Evolutionary conservation across 2,797 vertebrate genomes (phyloP).

Genomic region (Euthynnus affinis): DNA sequence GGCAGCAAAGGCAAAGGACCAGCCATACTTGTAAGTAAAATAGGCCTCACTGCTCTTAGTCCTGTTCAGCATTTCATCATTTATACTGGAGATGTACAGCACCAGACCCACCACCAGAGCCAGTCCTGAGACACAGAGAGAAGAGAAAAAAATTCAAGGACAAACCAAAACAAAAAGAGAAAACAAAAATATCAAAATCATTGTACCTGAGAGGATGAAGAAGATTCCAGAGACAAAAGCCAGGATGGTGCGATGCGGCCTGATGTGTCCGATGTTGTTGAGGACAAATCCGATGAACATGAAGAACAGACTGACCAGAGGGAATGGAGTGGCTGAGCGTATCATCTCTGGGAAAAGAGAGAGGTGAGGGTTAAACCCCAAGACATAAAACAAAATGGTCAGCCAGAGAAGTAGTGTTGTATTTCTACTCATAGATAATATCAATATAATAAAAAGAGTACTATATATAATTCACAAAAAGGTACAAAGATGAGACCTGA

Average conservation of each 20-base stretch:
- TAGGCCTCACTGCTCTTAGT: conserved; percentile 89
- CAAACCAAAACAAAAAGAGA: background rate
- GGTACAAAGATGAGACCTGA: background rate
- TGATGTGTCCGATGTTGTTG: conserved; percentile 93
- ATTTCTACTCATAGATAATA: background rate
- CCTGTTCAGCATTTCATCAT: conserved; percentile 92
- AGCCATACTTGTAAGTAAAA: conserved; percentile 92
- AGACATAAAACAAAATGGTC: background rate
- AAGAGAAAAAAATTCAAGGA: background rate
- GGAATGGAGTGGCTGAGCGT: conserved; percentile 95
- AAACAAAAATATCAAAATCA: background rate
- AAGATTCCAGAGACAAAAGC: conserved; percentile 97
- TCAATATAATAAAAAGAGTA: too few relatives aligned
- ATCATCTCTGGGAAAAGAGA: conserved; percentile 90
- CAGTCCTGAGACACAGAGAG: conserved; percentile 74
- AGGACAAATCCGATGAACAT: conserved; percentile 97
- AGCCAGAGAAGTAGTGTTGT: background rate
- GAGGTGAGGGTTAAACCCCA: background rate
- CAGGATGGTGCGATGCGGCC: conserved; percentile 93
- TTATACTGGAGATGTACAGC: conserved; percentile 94
- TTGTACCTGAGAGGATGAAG: conserved; percentile 93
- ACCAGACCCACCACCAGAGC: conserved; percentile 92
- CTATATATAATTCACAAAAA: background rate
- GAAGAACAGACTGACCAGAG: conserved; percentile 96
- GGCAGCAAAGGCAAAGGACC: conserved; percentile 94